Conservation (phyloP, 1,140 invertebrate genomes). For the silkworm (Bombyx mori) region DNA sequence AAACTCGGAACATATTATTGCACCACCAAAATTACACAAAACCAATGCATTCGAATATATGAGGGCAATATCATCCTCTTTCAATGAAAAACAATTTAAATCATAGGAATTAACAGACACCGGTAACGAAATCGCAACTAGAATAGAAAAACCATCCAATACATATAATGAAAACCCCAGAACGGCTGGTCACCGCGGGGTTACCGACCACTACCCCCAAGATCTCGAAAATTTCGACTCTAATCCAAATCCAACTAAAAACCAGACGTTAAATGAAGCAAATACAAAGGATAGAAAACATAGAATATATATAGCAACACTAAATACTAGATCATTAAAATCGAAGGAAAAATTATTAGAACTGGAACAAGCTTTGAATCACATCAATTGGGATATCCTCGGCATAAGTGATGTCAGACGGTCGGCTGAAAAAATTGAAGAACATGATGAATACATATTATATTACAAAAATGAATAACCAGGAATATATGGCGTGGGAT, state of each 20-base stretch:
- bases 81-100: neutral
- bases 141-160: neutral
- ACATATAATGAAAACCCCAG: slow-evolving; percentile 7
- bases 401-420: slow-evolving; percentile 7
- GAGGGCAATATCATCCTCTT: no score
- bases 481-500: slow-evolving; percentile 18
- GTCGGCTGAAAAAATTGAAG: slow-evolving; percentile 14
- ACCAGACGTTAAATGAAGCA: neutral
- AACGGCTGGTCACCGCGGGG: slow-evolving; percentile 13
- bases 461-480: slow-evolving; percentile 17
- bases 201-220: slow-evolving; percentile 10
- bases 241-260: neutral
- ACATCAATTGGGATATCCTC: slow-evolving; percentile 7
- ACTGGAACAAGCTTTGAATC: slow-evolving; percentile 4
- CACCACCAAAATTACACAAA: no score
- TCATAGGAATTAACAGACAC: slow-evolving; percentile 14
- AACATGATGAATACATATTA: slow-evolving; percentile 14
- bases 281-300: neutral
- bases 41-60: no score
- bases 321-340: slow-evolving; percentile 12
- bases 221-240: neutral
- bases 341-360: slow-evolving; percentile 5
- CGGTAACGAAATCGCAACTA: slow-evolving; percentile 2
- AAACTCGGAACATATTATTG: no score
- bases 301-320: slow-evolving; percentile 10